A percentile compares a stretch with the other conserved stretches of the same genome.
These are phyloP conservation scores for Tinamus major DNA, from an alignment of 2,797 vertebrate species.

Conservation along the genomic window DNA sequence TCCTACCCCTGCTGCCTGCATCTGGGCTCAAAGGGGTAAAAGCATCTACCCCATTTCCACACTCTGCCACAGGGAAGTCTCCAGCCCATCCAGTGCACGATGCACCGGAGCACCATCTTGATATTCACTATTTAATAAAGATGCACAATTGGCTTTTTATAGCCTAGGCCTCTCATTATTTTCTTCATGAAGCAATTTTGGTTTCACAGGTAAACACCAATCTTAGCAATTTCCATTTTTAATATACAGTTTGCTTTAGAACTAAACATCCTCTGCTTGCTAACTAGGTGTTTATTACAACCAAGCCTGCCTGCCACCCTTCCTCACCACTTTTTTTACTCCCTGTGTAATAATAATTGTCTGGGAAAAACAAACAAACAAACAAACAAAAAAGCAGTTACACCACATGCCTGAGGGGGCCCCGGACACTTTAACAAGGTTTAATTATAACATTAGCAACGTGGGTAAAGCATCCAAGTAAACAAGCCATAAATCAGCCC, in stretches of 20 bases:
- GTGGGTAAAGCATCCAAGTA: neutral
- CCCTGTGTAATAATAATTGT: neutral
- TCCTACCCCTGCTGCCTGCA: too few relatives aligned
- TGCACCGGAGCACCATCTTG: constrained; percentile 8
- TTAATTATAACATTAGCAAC: constrained; percentile 8
- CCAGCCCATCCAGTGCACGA: accelerated
- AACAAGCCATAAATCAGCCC: constrained; percentile 40
- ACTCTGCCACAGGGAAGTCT: neutral
- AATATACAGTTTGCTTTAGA: constrained; percentile 62
- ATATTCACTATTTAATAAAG: constrained; percentile 38
- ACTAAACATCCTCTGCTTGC: constrained; percentile 45
- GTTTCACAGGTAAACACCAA: constrained; percentile 63
- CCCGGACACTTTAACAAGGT: neutral
- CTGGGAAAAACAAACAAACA: accelerated
- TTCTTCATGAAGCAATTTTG: constrained; percentile 56
- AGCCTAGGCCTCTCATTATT: constrained; percentile 49
- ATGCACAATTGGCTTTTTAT: constrained; percentile 25
- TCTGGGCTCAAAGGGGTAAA: neutral
- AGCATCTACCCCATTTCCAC: neutral
- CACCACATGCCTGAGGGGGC: neutral
- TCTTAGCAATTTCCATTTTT: constrained; percentile 56
- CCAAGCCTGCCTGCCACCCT: neutral
- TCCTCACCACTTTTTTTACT: neutral
- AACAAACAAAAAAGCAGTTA: neutral
- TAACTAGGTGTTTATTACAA: constrained; percentile 45